These are phyloP conservation scores for Pangasius macronema DNA, from an alignment of 2,797 vertebrate species.

Conservation along the genomic window DNA sequence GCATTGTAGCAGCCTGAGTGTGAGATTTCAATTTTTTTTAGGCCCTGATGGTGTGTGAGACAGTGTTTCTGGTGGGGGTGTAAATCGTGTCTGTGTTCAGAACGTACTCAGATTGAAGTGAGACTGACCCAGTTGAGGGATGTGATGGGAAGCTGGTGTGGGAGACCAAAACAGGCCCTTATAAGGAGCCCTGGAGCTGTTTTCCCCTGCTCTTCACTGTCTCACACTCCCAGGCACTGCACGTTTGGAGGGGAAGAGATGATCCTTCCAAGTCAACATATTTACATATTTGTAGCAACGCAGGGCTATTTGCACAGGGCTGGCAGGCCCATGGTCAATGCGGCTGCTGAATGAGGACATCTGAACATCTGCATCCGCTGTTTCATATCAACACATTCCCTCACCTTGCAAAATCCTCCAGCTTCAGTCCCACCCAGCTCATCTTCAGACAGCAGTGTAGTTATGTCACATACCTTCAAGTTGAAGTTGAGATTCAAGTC, in stretches of 20 bases:
- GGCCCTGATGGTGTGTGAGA: constrained; percentile 25
- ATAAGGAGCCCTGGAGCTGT: constrained; percentile 79
- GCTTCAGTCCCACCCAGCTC: constrained; percentile 20
- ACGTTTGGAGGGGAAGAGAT: constrained; percentile 72
- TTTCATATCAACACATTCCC: constrained; percentile 54
- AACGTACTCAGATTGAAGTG: constrained; percentile 56
- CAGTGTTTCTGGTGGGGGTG: constrained; percentile 16
- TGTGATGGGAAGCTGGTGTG: constrained; percentile 78
- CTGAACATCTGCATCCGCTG: constrained; percentile 70
- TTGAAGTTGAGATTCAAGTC: neutral
- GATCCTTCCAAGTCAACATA: constrained; percentile 82
- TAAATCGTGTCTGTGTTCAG: constrained; percentile 31
- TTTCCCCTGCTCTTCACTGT: constrained; percentile 74
- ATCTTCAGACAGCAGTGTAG: neutral
- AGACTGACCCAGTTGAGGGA: constrained; percentile 73
- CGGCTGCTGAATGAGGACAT: constrained; percentile 71
- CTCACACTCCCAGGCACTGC: constrained; percentile 64
- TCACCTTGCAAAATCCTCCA: constrained; percentile 25
- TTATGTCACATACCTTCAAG: neutral
- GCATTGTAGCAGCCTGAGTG: constrained; percentile 14
- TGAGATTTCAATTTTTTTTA: neutral
- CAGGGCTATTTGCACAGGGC: constrained; percentile 72
- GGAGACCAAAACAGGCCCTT: constrained; percentile 79
- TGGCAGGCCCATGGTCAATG: constrained; percentile 69
- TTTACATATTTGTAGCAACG: constrained; percentile 81